phyloP scores from a whole-genome alignment of 2,888 invertebrate genomes.

The Caenorhabditis imperialis region DNA sequence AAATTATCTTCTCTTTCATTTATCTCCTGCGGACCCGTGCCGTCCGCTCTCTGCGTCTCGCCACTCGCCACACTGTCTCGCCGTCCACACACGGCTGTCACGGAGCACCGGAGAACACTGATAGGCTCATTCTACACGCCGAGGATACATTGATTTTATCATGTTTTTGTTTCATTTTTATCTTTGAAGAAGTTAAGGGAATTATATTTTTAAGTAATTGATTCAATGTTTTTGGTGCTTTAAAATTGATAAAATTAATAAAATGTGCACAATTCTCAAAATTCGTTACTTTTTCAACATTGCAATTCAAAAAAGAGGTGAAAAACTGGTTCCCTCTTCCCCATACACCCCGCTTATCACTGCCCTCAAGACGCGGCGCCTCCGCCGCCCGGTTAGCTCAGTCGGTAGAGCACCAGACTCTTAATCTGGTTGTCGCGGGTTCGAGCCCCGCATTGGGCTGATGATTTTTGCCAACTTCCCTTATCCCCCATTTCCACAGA shows the following conservation, averaged over 20 bases:
- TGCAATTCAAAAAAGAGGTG: too few species aligned
- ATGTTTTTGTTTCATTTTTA: slow-evolving; percentile 11
- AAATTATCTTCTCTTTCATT: too few species aligned
- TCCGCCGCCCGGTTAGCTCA: slow-evolving; percentile 72
- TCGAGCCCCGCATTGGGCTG: slow-evolving; percentile 76
- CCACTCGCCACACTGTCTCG: slow-evolving; percentile 9
- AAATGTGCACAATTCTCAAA: too few species aligned
- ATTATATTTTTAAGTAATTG: slow-evolving; percentile 13
- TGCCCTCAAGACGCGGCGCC: neutral
- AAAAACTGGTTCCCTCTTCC: too few species aligned
- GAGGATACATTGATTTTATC: too few species aligned
- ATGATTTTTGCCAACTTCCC: slow-evolving; percentile 3
- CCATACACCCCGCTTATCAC: neutral
- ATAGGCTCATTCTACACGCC: too few species aligned
- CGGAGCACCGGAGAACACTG: slow-evolving; percentile 15
- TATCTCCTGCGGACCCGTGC: too few species aligned
- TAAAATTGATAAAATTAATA: too few species aligned
- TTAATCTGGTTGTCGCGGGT: slow-evolving; percentile 75
- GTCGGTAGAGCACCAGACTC: slow-evolving; percentile 77
- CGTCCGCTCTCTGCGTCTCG: slow-evolving; percentile 34
- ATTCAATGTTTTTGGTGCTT: neutral
- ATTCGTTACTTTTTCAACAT: too few species aligned
- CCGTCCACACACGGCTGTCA: slow-evolving; percentile 41
- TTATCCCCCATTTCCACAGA: neutral
- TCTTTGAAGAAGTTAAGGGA: neutral